Evolutionary conservation across 2,888 invertebrate species (phyloP).

Genomic region (Nowickia ferox): DNA sequence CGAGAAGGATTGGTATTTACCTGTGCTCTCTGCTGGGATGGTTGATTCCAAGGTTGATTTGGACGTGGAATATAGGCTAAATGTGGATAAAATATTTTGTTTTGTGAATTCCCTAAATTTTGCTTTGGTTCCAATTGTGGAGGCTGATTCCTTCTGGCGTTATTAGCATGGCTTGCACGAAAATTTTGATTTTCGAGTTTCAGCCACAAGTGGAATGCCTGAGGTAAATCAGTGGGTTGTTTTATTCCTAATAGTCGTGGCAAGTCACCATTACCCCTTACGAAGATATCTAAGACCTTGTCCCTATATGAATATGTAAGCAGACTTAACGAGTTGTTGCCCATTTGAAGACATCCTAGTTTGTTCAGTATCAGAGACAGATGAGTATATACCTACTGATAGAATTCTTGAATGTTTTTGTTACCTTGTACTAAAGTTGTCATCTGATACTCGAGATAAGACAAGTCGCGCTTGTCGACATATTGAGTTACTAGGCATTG

Average conservation of each 20-base stretch:
- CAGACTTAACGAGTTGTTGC: neutral
- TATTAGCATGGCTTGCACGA: slow-evolving; percentile 23
- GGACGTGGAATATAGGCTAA: slow-evolving; percentile 37
- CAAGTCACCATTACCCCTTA: too few relatives aligned
- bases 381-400: neutral
- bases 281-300: too few relatives aligned
- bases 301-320: too few relatives aligned
- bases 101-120: slow-evolving; percentile 15
- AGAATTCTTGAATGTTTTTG: neutral
- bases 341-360: slow-evolving; percentile 1
- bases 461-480: slow-evolving; percentile 3
- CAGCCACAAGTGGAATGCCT: too few relatives aligned
- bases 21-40: slow-evolving; percentile 1
- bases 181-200: slow-evolving; percentile 45
- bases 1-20: slow-evolving; percentile 17
- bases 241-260: too few relatives aligned
- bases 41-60: slow-evolving; percentile 43
- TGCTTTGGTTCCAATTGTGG: slow-evolving; percentile 30
- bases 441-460: slow-evolving; percentile 50
- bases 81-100: slow-evolving; percentile 50
- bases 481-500: too few relatives aligned
- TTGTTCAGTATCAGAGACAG: too few relatives aligned
- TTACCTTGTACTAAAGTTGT: slow-evolving; percentile 14
- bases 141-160: too few relatives aligned
- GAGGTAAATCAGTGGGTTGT: too few relatives aligned